Evolutionary conservation across 2,797 vertebrate genomes (phyloP), one percentile per base, ranked within the genome.

Genomic region (Crotalus adamanteus): DNA sequence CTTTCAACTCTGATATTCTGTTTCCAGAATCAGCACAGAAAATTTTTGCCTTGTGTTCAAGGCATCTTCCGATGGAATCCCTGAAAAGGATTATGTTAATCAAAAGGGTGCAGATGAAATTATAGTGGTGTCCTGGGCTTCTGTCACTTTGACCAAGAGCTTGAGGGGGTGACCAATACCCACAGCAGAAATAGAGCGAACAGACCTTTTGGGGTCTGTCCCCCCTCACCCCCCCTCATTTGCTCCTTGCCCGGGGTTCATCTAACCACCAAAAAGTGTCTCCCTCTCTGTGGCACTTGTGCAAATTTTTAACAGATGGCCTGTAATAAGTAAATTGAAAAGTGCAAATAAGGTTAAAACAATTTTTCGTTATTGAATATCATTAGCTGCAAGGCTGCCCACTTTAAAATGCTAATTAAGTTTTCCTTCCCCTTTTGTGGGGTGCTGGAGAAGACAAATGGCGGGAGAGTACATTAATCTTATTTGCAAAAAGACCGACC

Each of bases 281-380:
- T 63, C 94, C 92, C 94, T 95, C 96, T 95, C 90, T 94, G 94
- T 94, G 96, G 94, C 92, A 95, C 95, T 96, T 94, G 95, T 95
- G 97, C 96, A 96, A 96, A 96, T 96, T 97, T 88, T 95, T 97
- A 97, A 97, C 97, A 97, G 97, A 97, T 97, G 97, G 97, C 96
- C 96, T 96, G 96, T 97, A 97, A 97, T 97, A 97, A 97, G 96
- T 97, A 97, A 97, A 97, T 96, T 97, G 96, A 96, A 96, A 97
- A 97, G 97, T 97, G 97, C 97, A 97, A 97, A 97, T 97, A 97
- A 97, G 97, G 97, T 97, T 97, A 97, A 97, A 97, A 97, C 92
- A 96, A 97, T 97, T 97, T 97, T 97, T 97, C 96, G 96, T 95
- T 96, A 97, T 97, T 97, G 96, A 97, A 97, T 97, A 96, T 97